phyloP scores from a whole-genome alignment of 2,797 vertebrate genomes.

The Darevskia nairensis region DNA sequence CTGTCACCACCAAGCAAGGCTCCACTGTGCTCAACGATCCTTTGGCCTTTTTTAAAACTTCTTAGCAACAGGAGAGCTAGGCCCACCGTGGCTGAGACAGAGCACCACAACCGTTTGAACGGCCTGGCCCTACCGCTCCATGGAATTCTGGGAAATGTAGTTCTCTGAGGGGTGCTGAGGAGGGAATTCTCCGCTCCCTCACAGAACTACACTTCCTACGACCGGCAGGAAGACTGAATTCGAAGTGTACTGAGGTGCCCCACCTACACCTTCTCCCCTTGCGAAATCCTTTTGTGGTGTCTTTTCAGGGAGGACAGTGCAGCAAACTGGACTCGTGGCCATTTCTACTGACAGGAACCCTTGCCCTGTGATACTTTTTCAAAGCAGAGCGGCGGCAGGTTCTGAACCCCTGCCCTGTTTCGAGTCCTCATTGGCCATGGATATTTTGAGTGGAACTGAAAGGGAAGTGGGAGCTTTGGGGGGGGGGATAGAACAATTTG shows the following conservation, averaged over 20 bases:
- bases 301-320: background rate
- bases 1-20: background rate
- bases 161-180: background rate
- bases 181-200: background rate
- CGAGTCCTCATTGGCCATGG: background rate
- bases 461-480: background rate
- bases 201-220: background rate
- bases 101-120: no score
- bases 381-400: no score
- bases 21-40: no score
- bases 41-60: background rate
- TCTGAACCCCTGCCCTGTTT: no score
- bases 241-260: no score
- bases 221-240: background rate
- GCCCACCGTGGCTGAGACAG: background rate
- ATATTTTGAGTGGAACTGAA: background rate
- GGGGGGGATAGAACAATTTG: background rate
- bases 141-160: background rate
- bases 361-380: background rate
- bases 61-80: background rate
- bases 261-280: background rate
- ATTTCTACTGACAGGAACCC: background rate
- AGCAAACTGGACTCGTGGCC: background rate
- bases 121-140: background rate
- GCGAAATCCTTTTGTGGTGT: background rate